Evolutionary conservation across 2,113 vertebrate species (phyloP).

Genomic region (Albula goreensis): DNA sequence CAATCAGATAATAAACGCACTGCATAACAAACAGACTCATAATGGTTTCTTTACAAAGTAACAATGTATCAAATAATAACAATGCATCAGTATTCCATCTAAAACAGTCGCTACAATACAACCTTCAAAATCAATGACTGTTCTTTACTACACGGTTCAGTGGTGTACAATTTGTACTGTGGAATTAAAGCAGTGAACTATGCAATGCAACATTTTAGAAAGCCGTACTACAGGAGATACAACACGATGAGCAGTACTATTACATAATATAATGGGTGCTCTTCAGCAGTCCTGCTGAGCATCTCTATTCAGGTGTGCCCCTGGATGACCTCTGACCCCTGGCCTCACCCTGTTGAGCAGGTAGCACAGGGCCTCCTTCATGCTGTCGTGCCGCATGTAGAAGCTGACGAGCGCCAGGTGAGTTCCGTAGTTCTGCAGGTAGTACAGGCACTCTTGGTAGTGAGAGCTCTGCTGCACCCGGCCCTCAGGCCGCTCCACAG

Average conservation of each 20-base stretch:
- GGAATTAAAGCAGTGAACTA: background rate
- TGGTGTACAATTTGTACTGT: background rate
- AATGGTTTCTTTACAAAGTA: background rate
- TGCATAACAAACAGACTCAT: background rate
- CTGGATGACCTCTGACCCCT: background rate
- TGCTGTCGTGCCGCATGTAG: constrained; percentile 84
- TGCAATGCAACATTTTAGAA: background rate
- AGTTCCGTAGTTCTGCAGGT: constrained; percentile 86
- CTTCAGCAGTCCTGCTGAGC: no score
- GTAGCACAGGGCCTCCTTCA: constrained; percentile 83
- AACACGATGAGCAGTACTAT: no score
- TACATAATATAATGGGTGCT: no score
- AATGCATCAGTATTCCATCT: background rate
- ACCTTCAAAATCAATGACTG: background rate
- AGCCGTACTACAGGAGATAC: background rate
- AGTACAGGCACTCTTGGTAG: constrained; percentile 90
- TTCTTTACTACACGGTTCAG: background rate
- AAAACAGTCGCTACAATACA: background rate
- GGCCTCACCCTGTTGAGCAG: constrained; percentile 83
- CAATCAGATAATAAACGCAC: background rate
- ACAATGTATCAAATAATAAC: background rate
- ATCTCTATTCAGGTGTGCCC: no score
- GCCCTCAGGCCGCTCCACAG: constrained; percentile 73
- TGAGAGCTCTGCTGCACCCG: constrained; percentile 68
- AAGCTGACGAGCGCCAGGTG: constrained; percentile 89